Evolutionary conservation across 2,888 invertebrate species (phyloP).

Genomic region (Drosophila mercatorum): DNA sequence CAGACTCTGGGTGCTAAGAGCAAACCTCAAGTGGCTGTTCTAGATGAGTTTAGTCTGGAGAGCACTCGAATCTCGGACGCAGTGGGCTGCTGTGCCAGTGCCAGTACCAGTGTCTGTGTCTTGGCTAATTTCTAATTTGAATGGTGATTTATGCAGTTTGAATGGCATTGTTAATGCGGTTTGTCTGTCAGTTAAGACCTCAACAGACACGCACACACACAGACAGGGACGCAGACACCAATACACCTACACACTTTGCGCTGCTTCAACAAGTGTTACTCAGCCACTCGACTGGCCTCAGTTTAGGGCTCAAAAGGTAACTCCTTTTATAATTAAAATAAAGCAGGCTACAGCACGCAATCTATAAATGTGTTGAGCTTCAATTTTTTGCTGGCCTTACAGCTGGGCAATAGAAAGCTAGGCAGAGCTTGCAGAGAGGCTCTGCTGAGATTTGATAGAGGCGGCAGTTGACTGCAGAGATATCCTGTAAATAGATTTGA

Average conservation of each 20-base stretch:
- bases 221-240: background rate
- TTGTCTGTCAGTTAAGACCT: slow-evolving; percentile 31
- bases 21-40: slow-evolving; percentile 54
- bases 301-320: slow-evolving; percentile 1
- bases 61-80: slow-evolving; percentile 49
- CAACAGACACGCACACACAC: background rate
- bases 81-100: slow-evolving; percentile 26
- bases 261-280: slow-evolving; percentile 49
- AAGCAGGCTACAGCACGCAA: slow-evolving; percentile 15
- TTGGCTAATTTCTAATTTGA: slow-evolving; percentile 78
- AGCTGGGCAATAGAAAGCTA: background rate
- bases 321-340: slow-evolving; percentile 47
- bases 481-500: background rate
- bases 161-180: slow-evolving; percentile 65
- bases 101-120: slow-evolving; percentile 11
- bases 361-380: slow-evolving; percentile 12
- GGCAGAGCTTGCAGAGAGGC: background rate
- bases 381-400: slow-evolving; percentile 21
- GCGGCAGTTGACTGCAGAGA: background rate
- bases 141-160: slow-evolving; percentile 79
- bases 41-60: slow-evolving; percentile 52
- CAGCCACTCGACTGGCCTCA: background rate
- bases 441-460: background rate
- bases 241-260: background rate
- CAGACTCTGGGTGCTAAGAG: slow-evolving; percentile 2